Percentiles rank a stretch among this genome's conserved stretches.
phyloP scores from a whole-genome alignment of 2,888 invertebrate species.

The Lamellibrachia satsuma region DNA sequence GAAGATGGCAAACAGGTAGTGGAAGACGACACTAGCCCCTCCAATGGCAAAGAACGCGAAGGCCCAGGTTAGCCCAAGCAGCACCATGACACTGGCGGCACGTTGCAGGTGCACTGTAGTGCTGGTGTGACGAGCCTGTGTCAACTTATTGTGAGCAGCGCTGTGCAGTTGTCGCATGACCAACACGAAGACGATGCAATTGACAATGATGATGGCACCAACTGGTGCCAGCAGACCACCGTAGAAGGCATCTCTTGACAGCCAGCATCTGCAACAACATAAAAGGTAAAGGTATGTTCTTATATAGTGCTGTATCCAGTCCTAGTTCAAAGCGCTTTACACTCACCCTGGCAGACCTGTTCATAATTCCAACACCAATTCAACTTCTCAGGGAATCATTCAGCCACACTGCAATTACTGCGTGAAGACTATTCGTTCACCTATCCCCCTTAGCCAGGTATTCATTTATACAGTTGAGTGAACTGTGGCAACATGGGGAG shows the following conservation, averaged over 20 bases:
- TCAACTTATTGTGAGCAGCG: background rate
- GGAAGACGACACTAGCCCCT: conserved; percentile 47
- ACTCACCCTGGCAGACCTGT: too few species aligned
- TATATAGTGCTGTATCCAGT: too few species aligned
- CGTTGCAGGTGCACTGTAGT: background rate
- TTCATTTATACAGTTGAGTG: too few species aligned
- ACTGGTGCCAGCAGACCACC: conserved; percentile 62
- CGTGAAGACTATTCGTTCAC: too few species aligned
- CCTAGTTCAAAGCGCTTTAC: too few species aligned
- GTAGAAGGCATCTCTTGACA: conserved; percentile 53
- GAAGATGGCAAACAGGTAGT: conserved; percentile 60
- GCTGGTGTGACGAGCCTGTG: background rate
- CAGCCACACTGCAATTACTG: too few species aligned
- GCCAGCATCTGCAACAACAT: conserved; percentile 54
- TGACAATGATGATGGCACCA: conserved; percentile 63
- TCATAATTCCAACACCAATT: too few species aligned
- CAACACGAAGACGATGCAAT: conserved; percentile 65
- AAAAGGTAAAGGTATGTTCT: background rate
- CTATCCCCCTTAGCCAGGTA: too few species aligned
- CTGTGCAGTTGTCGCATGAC: conserved; percentile 54
- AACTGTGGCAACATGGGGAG: too few species aligned
- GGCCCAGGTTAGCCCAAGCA: conserved; percentile 56
- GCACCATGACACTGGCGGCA: background rate
- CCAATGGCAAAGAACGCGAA: conserved; percentile 59
- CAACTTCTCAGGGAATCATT: too few species aligned